Percentiles rank a stretch among this genome's conserved stretches.
These are phyloP conservation scores for Drosophila pseudoananassae DNA, from an alignment of 1,140 invertebrate genomes.

Conservation along the genomic window DNA sequence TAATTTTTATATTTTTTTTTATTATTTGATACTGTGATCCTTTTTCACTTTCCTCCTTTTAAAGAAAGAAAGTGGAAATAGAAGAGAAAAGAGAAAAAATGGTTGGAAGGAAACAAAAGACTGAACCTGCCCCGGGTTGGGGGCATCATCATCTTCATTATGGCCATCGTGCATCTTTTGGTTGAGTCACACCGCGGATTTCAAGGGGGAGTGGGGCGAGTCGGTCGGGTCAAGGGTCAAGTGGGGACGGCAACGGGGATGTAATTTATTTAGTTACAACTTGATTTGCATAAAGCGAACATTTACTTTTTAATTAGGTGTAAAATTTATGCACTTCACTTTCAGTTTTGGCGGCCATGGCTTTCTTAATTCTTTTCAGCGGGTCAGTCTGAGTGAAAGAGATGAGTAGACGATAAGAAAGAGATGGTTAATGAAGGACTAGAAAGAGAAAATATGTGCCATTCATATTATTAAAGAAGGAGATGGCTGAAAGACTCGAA, in stretches of 20 bases:
- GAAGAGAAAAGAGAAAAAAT: conserved; percentile 1
- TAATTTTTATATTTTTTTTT: too few relatives aligned
- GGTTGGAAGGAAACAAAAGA: conserved; percentile 28
- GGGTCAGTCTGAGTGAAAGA: conserved; percentile 11
- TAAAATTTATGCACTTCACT: conserved; percentile 82
- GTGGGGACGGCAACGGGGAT: not conserved
- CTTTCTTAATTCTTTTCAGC: conserved; percentile 38
- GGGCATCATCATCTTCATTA: conserved; percentile 13
- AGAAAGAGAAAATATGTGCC: too few relatives aligned
- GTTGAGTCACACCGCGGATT: conserved; percentile 14
- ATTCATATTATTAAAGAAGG: not conserved
- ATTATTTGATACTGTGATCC: too few relatives aligned
- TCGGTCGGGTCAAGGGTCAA: not conserved
- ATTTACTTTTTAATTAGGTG: conserved; percentile 83
- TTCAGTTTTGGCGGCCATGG: conserved; percentile 51
- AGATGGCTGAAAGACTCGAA: not conserved
- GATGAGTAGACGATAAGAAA: too few relatives aligned
- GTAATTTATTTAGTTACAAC: conserved; percentile 81
- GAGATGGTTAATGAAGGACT: too few relatives aligned
- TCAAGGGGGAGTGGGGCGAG: not conserved
- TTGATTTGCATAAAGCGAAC: conserved; percentile 80
- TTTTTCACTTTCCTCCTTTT: conserved; percentile 52
- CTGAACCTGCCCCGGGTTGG: not conserved
- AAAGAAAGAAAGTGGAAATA: conserved; percentile 17
- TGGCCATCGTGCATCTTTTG: conserved; percentile 31